Percentiles rank a stretch among this genome's conserved stretches.
phyloP scores from a whole-genome alignment of 2,888 invertebrate genomes.

The Tipula unca region DNA sequence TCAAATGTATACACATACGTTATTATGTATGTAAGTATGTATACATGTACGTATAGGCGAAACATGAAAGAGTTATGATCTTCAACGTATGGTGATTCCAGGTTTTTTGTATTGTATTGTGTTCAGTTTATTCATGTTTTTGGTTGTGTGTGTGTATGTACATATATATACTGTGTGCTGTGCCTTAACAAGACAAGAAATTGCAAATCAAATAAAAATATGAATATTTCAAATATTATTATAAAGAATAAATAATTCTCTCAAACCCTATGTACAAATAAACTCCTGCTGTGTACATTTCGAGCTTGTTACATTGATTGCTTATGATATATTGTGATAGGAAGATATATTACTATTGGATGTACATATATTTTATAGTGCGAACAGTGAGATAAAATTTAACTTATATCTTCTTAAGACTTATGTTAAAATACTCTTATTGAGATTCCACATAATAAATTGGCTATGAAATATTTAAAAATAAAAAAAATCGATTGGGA shows the following conservation, averaged over 20 bases:
- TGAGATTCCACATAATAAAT: neutral
- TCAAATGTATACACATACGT: neutral
- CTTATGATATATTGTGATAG: constrained; percentile 14
- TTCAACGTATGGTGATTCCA: neutral
- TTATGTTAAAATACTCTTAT: neutral
- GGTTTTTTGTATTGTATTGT: neutral
- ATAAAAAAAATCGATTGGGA: neutral
- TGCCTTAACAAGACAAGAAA: neutral
- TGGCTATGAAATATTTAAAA: neutral
- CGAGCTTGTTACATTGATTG: constrained; percentile 14
- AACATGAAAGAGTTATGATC: neutral
- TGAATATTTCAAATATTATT: neutral
- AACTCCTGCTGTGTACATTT: neutral
- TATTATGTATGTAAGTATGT: neutral
- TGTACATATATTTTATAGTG: neutral
- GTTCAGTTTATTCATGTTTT: neutral
- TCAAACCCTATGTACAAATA: neutral
- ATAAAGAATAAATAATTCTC: neutral
- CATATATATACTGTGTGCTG: neutral
- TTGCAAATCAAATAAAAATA: neutral
- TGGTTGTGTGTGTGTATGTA: too few relatives aligned
- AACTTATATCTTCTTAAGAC: neutral
- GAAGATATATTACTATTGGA: neutral
- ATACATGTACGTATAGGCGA: neutral
- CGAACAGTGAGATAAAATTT: neutral